Evolutionary conservation across 2,113 vertebrate genomes (phyloP), one percentile per base, ranked within the genome.

Genomic region (Ciconia stormi): DNA sequence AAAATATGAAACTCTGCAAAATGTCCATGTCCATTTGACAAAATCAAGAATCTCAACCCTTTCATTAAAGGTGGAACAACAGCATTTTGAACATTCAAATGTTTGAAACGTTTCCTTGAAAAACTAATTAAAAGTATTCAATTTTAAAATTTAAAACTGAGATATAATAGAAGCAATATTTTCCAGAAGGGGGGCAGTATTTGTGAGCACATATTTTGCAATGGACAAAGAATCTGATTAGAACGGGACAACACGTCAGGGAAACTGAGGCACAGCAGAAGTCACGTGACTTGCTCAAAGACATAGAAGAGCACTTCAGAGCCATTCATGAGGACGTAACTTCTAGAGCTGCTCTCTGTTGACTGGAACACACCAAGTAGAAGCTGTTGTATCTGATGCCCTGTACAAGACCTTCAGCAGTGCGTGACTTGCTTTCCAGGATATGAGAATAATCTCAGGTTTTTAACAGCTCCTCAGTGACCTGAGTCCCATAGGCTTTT

Each of bases 11-110:
- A 42, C 25, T 50, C 29, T 23, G 23, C 18, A 47, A 69, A 71
- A 72, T 13, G 5, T 61, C 25, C 3, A 1, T 1, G 3, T 32
- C 53, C 25, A 25, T 8, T 56, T 2, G 4, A 27, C 7, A 38
- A 87, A 62, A 72, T 23, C 8, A 70, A 52, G 67, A 44, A 38
- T 76, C 21, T 85, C 30, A 72, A 13, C 13, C 10, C 20, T 67
- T 76, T 52, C 44, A 4, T 23, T 63, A 9, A n/a, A 70, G 19
- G 29, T 27, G 6, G 21, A 69, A 63, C 10, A 32, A 2, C 16
- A 44, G 18, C 23, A 32, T 65, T 82, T 50, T 79, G 18, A 88
- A 53, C 38, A 80, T 22, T 69, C 20, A 56, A 32, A 50, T 26
- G 10, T 80, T 47, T 56, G 26, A 49, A 56, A 30, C 0, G 0